A percentile compares a stretch with the other conserved stretches of the same genome.
Evolutionary conservation across 2,113 vertebrate genomes (phyloP).

Genomic region (Chaetodon auriga): DNA sequence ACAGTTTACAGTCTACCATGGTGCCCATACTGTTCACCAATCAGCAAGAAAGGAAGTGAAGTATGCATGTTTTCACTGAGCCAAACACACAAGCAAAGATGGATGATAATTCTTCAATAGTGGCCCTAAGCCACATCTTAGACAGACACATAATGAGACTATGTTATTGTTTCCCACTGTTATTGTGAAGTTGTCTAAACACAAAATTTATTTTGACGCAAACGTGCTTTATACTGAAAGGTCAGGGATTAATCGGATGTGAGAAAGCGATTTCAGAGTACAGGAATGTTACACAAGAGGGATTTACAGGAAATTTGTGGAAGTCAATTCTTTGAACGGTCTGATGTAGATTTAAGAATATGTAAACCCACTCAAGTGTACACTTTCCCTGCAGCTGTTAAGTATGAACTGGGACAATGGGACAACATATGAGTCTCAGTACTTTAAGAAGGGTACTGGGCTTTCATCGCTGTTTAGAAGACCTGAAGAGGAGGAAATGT

Average conservation of each 20-base stretch:
- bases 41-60: slow-evolving; percentile 57
- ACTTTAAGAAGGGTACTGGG: not conserved
- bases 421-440: slow-evolving; percentile 24
- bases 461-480: not conserved
- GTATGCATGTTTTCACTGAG: slow-evolving; percentile 54
- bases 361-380: not conserved
- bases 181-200: slow-evolving; percentile 69
- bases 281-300: slow-evolving; percentile 35
- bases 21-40: slow-evolving; percentile 15
- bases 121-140: slow-evolving; percentile 72
- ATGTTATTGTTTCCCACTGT: slow-evolving; percentile 65
- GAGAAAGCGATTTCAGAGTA: slow-evolving; percentile 23
- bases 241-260: slow-evolving; percentile 48
- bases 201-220: slow-evolving; percentile 49
- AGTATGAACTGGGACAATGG: slow-evolving; percentile 26
- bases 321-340: slow-evolving; percentile 28
- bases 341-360: slow-evolving; percentile 4
- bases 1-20: slow-evolving; percentile 15
- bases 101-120: slow-evolving; percentile 76
- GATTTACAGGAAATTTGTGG: slow-evolving; percentile 30
- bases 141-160: slow-evolving; percentile 62
- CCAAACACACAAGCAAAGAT: slow-evolving; percentile 72
- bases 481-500: not conserved
- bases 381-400: not conserved
- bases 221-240: slow-evolving; percentile 48